These are phyloP conservation scores for Hemibagrus guttatus DNA, from an alignment of 2,797 vertebrate species.

Conservation along the genomic window DNA sequence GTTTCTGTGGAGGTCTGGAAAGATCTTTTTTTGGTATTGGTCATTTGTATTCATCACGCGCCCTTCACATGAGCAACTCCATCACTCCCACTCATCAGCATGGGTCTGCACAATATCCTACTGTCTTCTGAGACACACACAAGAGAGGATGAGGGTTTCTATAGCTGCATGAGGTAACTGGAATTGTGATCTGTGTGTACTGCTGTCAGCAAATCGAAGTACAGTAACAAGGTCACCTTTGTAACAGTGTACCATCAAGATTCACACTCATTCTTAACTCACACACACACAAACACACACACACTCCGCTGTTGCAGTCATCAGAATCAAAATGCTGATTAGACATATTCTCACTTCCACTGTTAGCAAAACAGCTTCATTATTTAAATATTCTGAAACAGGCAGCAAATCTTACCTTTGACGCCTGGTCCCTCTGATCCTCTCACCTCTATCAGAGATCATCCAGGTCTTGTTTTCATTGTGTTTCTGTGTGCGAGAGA, in stretches of 20 bases:
- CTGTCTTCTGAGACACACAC: conserved; percentile 32
- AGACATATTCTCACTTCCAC: not conserved
- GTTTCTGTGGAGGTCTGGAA: conserved; percentile 20
- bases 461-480: not conserved
- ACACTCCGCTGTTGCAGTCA: not conserved
- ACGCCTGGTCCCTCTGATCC: not conserved
- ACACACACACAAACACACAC: not conserved
- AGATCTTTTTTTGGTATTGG: conserved; percentile 29
- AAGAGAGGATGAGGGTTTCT: not conserved
- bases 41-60: conserved; percentile 53
- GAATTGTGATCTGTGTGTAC: conserved; percentile 22
- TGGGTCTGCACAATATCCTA: conserved; percentile 48
- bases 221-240: conserved; percentile 29
- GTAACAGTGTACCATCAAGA: not conserved
- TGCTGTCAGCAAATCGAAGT: conserved; percentile 19
- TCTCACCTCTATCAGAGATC: not conserved
- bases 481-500: not conserved
- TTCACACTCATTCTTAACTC: not conserved
- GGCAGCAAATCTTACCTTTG: conserved; percentile 15
- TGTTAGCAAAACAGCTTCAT: not conserved
- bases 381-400: not conserved
- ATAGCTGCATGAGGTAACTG: not conserved
- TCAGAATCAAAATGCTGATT: conserved; percentile 17
- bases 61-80: conserved; percentile 52
- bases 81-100: conserved; percentile 49